Conservation (phyloP, 1,140 invertebrate species). For the Atta colombica region DNA sequence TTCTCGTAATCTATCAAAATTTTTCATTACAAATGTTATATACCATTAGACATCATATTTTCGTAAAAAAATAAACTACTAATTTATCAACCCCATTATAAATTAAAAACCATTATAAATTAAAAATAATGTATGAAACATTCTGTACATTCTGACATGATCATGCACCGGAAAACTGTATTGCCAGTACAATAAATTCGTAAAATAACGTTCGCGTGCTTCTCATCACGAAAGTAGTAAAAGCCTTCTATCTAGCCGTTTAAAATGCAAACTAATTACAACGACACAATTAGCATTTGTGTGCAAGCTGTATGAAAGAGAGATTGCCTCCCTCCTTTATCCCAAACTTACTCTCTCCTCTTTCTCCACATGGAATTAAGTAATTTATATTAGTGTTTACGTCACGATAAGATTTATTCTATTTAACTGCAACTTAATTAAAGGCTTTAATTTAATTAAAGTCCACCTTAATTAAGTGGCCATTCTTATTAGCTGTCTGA, state of each 20-base stretch:
- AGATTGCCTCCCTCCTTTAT: neutral
- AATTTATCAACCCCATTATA: neutral
- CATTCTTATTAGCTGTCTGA: slow-evolving; percentile 45
- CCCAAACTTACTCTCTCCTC: neutral
- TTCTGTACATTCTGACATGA: neutral
- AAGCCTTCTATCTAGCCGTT: slow-evolving; percentile 17
- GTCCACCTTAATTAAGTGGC: slow-evolving; percentile 49
- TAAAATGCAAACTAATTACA: slow-evolving; percentile 55
- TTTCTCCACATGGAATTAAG: slow-evolving; percentile 32
- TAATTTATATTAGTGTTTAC: slow-evolving; percentile 54
- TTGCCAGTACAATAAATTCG: neutral
- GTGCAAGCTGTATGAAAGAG: slow-evolving; percentile 31
- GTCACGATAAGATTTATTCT: slow-evolving; percentile 50
- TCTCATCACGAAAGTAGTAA: slow-evolving; percentile 10
- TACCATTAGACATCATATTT: neutral
- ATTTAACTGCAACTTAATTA: slow-evolving; percentile 57
- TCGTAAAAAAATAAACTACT: neutral
- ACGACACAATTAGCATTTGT: slow-evolving; percentile 43
- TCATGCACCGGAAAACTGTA: neutral
- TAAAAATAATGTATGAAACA: neutral
- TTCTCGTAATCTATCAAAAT: neutral
- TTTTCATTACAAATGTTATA: neutral
- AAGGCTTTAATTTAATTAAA: slow-evolving; percentile 56
- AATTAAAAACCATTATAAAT: neutral
- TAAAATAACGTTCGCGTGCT: neutral